These are phyloP conservation scores for Zingel zingel DNA, from an alignment of 2,113 vertebrate genomes.

Conservation along the genomic window DNA sequence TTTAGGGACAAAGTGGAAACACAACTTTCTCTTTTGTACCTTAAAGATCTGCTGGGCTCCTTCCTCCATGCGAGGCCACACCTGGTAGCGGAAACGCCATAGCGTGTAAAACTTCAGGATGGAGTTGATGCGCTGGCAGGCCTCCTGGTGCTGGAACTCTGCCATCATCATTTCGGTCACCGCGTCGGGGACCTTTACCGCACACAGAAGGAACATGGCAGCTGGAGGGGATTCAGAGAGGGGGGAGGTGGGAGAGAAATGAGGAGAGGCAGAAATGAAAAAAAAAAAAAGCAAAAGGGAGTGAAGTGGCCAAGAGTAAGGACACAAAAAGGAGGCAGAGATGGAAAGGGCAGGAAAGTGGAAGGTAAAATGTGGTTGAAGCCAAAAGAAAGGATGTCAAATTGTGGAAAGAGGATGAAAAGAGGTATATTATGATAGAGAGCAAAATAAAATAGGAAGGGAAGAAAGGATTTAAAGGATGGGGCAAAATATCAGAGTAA, in stretches of 20 bases:
- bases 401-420: neutral
- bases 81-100: conserved; percentile 99
- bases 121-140: conserved; percentile 95
- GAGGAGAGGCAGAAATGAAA: neutral
- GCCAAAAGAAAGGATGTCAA: neutral
- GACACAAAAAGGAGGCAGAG: neutral
- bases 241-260: neutral
- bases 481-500: neutral
- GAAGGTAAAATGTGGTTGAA: neutral
- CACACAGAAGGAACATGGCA: conserved; percentile 98
- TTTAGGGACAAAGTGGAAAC: neutral
- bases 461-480: neutral
- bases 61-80: conserved; percentile 99
- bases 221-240: conserved; percentile 80
- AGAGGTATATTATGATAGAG: neutral
- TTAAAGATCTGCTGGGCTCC: conserved; percentile 99
- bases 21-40: conserved; percentile 77
- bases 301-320: conserved; percentile 11
- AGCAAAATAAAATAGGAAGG: neutral
- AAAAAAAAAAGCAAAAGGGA: neutral
- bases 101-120: conserved; percentile 97
- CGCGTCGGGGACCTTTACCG: conserved; percentile 95
- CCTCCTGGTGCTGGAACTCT: conserved; percentile 97
- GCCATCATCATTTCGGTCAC: conserved; percentile 99
- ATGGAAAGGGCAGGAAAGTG: neutral